A percentile compares a stretch with the other conserved stretches of the same genome.
phyloP scores from a whole-genome alignment of 2,888 invertebrate genomes.

The Mellilla xanthometata region DNA sequence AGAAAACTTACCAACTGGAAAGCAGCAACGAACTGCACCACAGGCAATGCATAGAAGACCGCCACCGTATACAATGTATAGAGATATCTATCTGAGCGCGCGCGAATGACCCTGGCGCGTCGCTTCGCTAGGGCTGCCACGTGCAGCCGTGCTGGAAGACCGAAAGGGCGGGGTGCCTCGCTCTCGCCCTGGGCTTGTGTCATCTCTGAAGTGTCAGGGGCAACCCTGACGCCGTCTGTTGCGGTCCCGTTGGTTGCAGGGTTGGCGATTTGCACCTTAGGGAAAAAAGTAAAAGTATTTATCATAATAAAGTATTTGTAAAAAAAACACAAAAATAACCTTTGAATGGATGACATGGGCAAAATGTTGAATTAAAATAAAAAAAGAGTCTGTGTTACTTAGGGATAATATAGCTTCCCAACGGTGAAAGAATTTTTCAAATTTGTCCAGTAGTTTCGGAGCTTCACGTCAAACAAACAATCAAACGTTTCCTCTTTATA shows the following conservation, averaged over 20 bases:
- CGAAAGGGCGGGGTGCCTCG: slow-evolving; percentile 47
- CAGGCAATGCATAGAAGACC: slow-evolving; percentile 93
- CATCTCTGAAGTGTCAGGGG: no score
- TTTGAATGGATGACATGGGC: no score
- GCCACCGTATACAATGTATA: slow-evolving; percentile 89
- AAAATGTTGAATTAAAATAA: no score
- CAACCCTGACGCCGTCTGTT: neutral
- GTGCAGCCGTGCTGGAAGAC: slow-evolving; percentile 69
- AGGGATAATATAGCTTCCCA: no score
- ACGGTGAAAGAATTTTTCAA: no score
- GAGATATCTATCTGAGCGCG: slow-evolving; percentile 79
- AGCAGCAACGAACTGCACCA: slow-evolving; percentile 92
- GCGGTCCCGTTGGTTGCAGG: neutral
- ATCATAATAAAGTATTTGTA: no score
- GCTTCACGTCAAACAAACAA: no score
- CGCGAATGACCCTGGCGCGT: slow-evolving; percentile 58
- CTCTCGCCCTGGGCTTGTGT: slow-evolving; percentile 30
- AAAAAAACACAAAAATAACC: no score
- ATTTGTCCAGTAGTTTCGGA: no score
- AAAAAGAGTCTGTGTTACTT: no score
- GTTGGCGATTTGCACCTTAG: neutral
- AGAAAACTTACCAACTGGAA: slow-evolving; percentile 85
- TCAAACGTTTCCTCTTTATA: no score
- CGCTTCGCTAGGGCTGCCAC: slow-evolving; percentile 68
- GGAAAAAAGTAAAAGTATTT: no score